Percentiles rank a stretch among this genome's conserved stretches.
Conservation (phyloP, 2,888 invertebrate species). For the Nemurella pictetii region DNA sequence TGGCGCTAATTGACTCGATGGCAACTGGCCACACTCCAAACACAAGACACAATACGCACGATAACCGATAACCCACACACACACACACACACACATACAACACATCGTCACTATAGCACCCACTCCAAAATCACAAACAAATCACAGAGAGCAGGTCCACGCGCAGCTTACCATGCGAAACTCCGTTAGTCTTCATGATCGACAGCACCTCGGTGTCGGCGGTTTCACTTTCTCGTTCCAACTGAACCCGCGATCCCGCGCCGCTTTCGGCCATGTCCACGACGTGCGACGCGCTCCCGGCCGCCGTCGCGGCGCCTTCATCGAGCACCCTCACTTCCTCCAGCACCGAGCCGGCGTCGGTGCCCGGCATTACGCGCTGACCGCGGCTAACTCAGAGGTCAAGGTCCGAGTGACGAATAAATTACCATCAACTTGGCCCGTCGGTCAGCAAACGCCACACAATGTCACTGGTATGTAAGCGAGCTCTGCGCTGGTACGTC, state of each 20-base stretch:
- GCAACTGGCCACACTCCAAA: no score
- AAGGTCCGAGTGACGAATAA: not conserved
- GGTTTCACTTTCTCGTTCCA: not conserved
- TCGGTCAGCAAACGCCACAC: not conserved
- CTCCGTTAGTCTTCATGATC: conserved; percentile 4
- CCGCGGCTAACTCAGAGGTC: not conserved
- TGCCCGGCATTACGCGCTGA: not conserved
- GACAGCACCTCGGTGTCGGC: not conserved
- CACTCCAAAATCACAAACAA: no score
- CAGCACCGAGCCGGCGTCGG: no score
- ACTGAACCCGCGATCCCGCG: not conserved
- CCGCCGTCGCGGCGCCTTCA: not conserved
- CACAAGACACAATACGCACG: no score
- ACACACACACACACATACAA: no score
- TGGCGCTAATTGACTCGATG: no score
- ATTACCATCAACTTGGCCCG: not conserved
- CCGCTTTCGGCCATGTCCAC: not conserved
- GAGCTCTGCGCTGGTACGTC: no score
- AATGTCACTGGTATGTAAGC: no score
- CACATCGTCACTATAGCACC: no score
- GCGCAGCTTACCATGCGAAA: not conserved
- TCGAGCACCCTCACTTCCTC: not conserved
- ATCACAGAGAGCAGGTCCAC: no score
- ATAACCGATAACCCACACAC: no score
- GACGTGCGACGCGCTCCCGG: not conserved